phyloP scores from a whole-genome alignment of 1,140 invertebrate genomes.

The Macrosteles quadrilineatus region DNA sequence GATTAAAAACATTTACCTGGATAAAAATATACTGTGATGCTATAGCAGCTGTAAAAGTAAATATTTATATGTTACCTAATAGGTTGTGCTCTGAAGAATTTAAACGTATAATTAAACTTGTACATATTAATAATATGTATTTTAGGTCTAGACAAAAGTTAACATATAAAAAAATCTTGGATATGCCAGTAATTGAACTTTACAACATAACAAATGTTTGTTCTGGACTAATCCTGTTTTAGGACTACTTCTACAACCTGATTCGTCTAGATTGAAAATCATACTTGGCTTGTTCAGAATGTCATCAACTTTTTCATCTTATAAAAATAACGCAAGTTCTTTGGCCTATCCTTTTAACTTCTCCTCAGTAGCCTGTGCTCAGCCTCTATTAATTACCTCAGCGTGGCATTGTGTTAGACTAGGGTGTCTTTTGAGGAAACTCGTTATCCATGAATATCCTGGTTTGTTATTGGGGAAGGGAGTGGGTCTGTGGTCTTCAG shows the following conservation, averaged over 20 bases:
- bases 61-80: too few relatives aligned
- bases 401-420: conserved; percentile 9
- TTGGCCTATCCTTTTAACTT: not conserved
- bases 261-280: not conserved
- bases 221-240: not conserved
- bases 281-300: not conserved
- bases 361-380: conserved; percentile 11
- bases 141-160: too few relatives aligned
- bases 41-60: too few relatives aligned
- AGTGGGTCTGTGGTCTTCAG: conserved; percentile 19
- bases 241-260: not conserved
- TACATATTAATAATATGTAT: too few relatives aligned
- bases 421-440: conserved; percentile 16
- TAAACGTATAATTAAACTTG: too few relatives aligned
- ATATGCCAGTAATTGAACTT: too few relatives aligned
- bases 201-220: too few relatives aligned
- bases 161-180: too few relatives aligned
- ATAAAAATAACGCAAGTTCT: not conserved
- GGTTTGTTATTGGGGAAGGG: conserved; percentile 22
- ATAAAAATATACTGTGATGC: too few relatives aligned
- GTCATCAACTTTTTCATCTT: not conserved
- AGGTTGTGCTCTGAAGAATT: too few relatives aligned
- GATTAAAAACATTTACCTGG: too few relatives aligned
- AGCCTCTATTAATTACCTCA: conserved; percentile 18
- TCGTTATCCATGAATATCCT: not conserved